Evolutionary conservation across 2,797 vertebrate genomes (phyloP).

Genomic region (Sebastes nivosus): DNA sequence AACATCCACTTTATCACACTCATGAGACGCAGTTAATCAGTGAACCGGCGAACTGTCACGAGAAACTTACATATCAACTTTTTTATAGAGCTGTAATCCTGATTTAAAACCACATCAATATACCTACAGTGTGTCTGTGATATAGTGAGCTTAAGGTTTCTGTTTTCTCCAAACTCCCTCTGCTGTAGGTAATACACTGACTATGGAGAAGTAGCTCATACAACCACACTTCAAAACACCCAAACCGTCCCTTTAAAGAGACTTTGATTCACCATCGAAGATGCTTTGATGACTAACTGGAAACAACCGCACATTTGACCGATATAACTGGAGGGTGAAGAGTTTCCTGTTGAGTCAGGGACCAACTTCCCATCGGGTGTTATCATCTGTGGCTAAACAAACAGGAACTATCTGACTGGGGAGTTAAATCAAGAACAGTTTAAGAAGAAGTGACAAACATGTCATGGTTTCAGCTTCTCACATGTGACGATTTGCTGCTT

Average conservation of each 20-base stretch:
- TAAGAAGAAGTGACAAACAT: background rate
- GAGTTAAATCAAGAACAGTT: background rate
- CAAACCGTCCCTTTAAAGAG: background rate
- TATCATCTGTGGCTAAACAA: background rate
- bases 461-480: background rate
- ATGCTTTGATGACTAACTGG: background rate
- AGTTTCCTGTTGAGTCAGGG: constrained; percentile 8
- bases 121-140: background rate
- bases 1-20: constrained; percentile 19
- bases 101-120: background rate
- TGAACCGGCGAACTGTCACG: constrained; percentile 45
- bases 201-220: background rate
- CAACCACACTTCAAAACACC: background rate
- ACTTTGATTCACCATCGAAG: background rate
- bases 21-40: constrained; percentile 61
- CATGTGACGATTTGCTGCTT: background rate
- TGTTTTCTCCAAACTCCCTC: too few relatives aligned
- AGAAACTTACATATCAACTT: constrained; percentile 33
- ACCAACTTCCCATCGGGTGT: background rate
- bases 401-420: background rate
- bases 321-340: background rate
- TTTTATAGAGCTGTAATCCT: constrained; percentile 19
- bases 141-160: background rate
- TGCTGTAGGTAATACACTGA: too few relatives aligned
- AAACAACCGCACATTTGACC: background rate